Percentiles rank a stretch among this genome's conserved stretches.
Evolutionary conservation across 1,140 invertebrate genomes (phyloP).

Genomic region (Oedothorax gibbosus): DNA sequence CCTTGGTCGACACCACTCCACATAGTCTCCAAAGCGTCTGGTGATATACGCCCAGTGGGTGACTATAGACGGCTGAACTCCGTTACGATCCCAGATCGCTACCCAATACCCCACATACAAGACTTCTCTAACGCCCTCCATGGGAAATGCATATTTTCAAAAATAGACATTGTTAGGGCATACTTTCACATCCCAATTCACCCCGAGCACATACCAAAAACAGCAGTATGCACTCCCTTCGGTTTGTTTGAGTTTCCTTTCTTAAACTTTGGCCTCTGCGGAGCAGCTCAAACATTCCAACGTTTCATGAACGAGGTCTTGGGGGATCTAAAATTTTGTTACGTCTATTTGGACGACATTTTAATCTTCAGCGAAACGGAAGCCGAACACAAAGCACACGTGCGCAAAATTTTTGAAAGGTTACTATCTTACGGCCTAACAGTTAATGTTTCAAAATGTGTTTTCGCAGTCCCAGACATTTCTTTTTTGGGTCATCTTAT

Average conservation of each 20-base stretch:
- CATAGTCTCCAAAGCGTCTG: no score
- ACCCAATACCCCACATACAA: no score
- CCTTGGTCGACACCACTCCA: no score
- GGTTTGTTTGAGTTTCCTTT: not conserved
- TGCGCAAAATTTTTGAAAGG: not conserved
- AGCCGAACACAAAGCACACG: not conserved
- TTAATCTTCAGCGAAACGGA: not conserved
- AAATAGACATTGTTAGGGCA: not conserved
- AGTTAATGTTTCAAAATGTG: slow-evolving; percentile 5
- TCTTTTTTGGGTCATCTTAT: slow-evolving; percentile 31
- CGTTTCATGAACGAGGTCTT: not conserved
- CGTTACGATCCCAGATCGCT: no score
- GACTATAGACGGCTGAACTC: no score
- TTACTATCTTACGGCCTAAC: not conserved
- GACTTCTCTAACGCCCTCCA: no score
- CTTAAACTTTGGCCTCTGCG: not conserved
- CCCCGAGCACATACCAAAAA: not conserved
- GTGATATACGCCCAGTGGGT: no score
- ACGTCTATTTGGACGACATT: not conserved
- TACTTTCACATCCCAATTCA: slow-evolving; percentile 3
- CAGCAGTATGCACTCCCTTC: not conserved
- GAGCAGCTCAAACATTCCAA: not conserved
- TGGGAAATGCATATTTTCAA: slow-evolving; percentile 28
- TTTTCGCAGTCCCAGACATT: not conserved
- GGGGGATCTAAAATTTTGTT: not conserved